These are phyloP conservation scores for Platyura marginata DNA, from an alignment of 1,140 invertebrate species.

Conservation along the genomic window DNA sequence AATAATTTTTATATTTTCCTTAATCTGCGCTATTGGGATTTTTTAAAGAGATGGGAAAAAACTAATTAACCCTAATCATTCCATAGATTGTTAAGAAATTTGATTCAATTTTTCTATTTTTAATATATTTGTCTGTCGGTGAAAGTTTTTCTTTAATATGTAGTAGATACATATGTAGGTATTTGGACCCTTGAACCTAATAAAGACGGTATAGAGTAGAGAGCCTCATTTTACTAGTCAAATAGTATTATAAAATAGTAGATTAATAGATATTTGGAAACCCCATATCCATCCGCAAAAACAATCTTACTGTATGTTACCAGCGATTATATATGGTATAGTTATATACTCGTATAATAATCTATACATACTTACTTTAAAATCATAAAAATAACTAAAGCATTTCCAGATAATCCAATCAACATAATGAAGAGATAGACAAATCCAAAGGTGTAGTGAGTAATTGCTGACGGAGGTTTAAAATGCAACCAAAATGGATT, in stretches of 20 bases:
- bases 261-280: not conserved
- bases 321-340: not conserved
- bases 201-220: not conserved
- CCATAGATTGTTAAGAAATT: too few relatives aligned
- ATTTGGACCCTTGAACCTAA: too few relatives aligned
- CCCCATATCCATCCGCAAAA: too few relatives aligned
- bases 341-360: not conserved
- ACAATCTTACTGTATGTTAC: not conserved
- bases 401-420: constrained; percentile 40
- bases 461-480: constrained; percentile 28
- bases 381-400: constrained; percentile 42
- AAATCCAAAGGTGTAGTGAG: constrained; percentile 34
- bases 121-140: too few relatives aligned
- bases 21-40: too few relatives aligned
- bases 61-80: too few relatives aligned
- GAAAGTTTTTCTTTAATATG: too few relatives aligned
- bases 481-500: constrained; percentile 48
- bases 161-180: too few relatives aligned
- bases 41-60: too few relatives aligned
- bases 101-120: too few relatives aligned
- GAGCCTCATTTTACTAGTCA: not conserved
- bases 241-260: not conserved
- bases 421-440: constrained; percentile 38
- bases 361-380: constrained; percentile 30
- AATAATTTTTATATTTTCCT: too few relatives aligned